Percentiles rank a stretch among this genome's conserved stretches.
Conservation (phyloP, 2,888 invertebrate species). For the Rhyacophila evoluta region DNA sequence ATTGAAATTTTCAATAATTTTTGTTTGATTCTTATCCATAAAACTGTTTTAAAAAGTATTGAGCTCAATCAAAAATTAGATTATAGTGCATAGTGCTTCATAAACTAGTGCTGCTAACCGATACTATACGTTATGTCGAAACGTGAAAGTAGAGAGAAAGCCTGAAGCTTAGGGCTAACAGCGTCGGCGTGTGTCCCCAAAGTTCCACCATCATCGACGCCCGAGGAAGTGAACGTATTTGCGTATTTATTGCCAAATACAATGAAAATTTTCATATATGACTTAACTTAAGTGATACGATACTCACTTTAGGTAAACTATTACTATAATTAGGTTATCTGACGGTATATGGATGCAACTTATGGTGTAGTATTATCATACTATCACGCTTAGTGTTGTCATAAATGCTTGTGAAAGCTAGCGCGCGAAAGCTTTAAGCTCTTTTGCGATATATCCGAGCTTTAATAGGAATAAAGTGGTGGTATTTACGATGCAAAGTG, state of each 20-base stretch:
- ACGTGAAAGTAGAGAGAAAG: neutral
- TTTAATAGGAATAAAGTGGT: neutral
- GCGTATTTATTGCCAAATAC: constrained; percentile 30
- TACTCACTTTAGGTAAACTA: neutral
- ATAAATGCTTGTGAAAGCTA: neutral
- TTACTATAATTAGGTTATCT: neutral
- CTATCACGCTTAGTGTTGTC: neutral
- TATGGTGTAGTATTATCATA: neutral
- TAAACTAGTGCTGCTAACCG: too few species aligned
- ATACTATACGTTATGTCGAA: too few species aligned
- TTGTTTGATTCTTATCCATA: too few species aligned
- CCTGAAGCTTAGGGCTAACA: neutral
- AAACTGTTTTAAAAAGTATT: too few species aligned
- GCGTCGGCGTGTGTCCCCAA: neutral
- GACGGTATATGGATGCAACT: neutral
- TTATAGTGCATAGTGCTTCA: too few species aligned
- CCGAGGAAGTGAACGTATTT: neutral
- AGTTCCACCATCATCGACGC: neutral
- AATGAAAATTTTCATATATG: neutral
- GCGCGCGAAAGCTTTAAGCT: neutral
- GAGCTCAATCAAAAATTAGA: too few species aligned
- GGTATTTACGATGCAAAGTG: too few species aligned
- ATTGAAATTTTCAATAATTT: too few species aligned
- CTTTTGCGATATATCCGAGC: neutral
- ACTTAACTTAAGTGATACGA: neutral